Percentiles rank a stretch among this genome's conserved stretches.
Conservation (phyloP, 2,113 vertebrate species). For the Peucedramus taeniatus region DNA sequence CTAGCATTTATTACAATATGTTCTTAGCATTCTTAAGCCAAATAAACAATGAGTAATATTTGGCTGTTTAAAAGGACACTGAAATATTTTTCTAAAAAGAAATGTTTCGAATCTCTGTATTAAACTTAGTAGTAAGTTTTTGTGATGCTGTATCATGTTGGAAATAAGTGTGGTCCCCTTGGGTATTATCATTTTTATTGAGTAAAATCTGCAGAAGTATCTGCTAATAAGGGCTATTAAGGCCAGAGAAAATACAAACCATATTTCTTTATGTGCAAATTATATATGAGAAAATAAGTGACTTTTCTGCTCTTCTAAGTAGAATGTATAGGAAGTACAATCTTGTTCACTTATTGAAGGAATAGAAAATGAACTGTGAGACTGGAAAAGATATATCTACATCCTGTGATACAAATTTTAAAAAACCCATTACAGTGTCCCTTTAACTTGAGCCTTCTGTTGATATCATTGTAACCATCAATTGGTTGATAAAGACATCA, state of each 20-base stretch:
- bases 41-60: background rate
- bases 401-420: background rate
- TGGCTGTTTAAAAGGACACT: constrained; percentile 45
- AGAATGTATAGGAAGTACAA: background rate
- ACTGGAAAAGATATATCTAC: background rate
- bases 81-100: background rate
- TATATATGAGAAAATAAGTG: background rate
- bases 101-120: background rate
- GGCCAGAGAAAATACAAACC: background rate
- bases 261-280: background rate
- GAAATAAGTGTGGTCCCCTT: background rate
- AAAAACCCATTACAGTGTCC: constrained; percentile 12
- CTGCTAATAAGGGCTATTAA: background rate
- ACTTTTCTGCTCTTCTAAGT: background rate
- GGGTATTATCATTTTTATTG: background rate
- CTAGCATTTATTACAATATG: background rate
- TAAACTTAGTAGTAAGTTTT: background rate
- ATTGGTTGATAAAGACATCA: background rate
- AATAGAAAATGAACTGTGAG: background rate
- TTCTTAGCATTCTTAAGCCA: background rate
- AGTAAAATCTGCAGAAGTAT: background rate
- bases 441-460: background rate
- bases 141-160: background rate
- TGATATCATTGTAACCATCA: background rate
- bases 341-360: background rate